Conservation (phyloP, 1,140 invertebrate genomes). For the Leptestheria dahalacensis region DNA sequence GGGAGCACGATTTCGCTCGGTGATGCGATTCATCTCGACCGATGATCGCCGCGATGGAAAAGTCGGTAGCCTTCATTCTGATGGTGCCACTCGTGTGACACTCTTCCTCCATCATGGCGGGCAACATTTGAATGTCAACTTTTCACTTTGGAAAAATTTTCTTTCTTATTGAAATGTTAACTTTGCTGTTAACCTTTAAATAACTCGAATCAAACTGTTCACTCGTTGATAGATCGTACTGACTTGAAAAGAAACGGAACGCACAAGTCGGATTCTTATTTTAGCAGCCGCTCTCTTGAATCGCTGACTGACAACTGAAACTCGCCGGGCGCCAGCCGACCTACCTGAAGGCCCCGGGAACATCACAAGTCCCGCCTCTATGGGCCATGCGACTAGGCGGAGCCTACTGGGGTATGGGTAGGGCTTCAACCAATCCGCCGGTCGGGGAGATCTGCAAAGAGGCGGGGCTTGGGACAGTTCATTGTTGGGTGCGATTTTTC, state of each 20-base stretch:
- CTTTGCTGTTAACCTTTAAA: too few species aligned
- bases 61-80: slow-evolving; percentile 53
- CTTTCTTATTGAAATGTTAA: too few species aligned
- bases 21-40: slow-evolving; percentile 31
- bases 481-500: too few species aligned
- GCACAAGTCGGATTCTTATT: too few species aligned
- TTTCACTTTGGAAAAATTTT: too few species aligned
- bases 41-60: slow-evolving; percentile 87
- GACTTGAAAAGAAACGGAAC: too few species aligned
- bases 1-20: slow-evolving; percentile 2
- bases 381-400: neutral
- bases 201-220: too few species aligned
- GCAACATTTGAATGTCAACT: slow-evolving; percentile 23
- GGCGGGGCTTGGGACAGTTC: too few species aligned
- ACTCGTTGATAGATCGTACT: too few species aligned
- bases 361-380: neutral
- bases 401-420: neutral
- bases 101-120: slow-evolving; percentile 24
- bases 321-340: neutral
- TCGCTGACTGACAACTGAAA: neutral
- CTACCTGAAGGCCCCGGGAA: neutral
- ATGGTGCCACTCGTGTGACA: slow-evolving; percentile 4
- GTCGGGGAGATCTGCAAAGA: too few species aligned
- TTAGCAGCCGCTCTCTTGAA: neutral
- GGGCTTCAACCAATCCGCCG: neutral